Base-by-base conservation (phyloP, 2,797 vertebrate genomes). In the Pygocentrus nattereri region DNA sequence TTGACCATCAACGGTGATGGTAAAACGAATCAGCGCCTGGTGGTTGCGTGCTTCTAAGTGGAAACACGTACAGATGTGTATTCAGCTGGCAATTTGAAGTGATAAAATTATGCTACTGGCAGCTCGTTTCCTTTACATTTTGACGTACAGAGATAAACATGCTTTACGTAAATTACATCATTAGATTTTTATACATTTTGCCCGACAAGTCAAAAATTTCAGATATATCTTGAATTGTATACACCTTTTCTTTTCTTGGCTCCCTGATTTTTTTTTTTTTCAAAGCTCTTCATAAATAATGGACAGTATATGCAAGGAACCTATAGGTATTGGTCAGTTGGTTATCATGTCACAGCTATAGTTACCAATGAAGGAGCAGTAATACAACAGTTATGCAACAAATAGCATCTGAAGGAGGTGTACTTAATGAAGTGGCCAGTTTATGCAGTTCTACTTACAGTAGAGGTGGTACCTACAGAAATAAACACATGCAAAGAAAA, bases 1-100 rank as follows among this genome's bases (percentile, higher is more conserved):
- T 91, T 90, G 89, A 93, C 90, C 89, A 92, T 93, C 90, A 93
- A 87, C 73, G 81, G 81, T 75, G 76, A 67, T 82, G 74, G 64
- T 74, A 84, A 81, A 85, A 86, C 76, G 83, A 82, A 59, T 81
- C 82, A 44, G 27, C 58, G 82, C 84, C 67, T 82, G 62, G 70
- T 1, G 72, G 70, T 74, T 80, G 30, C 23, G 41, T 76, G 75
- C 78, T 67, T 74, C n/a, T 7, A 5, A 27, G 41, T 21, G 56
- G 11, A 19, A 34, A 34, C 62, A 54, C 74, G 82, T 73, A 58
- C 71, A 81, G 10, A 16, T 74, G 70, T 47, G 52, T 15, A 21
- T 71, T 13, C 27, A 30, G 65, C 18, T 34, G 41, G 5, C 2
- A 41, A 38, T 52, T 61, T 59, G 19, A 30, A 59, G 31, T 30